Evolutionary conservation across 2,797 vertebrate genomes (phyloP).

Genomic region (Pangasius djambal): DNA sequence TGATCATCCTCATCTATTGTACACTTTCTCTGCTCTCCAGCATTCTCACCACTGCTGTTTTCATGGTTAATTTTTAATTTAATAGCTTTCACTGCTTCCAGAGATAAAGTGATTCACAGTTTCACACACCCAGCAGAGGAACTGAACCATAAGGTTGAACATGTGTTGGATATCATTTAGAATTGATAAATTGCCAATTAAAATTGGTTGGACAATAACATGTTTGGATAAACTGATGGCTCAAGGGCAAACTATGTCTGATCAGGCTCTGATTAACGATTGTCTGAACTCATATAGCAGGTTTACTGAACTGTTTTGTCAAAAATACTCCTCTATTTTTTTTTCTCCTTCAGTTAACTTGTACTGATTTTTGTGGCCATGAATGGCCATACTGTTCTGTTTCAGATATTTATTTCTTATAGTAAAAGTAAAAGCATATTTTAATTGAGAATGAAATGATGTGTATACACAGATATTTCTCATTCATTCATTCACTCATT

Average conservation of each 20-base stretch:
- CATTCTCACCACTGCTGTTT: slow-evolving; percentile 53
- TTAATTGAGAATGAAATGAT: not conserved
- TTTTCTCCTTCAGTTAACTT: not conserved
- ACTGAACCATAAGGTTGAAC: slow-evolving; percentile 34
- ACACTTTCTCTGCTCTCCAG: slow-evolving; percentile 20
- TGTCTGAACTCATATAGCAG: not conserved
- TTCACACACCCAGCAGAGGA: slow-evolving; percentile 18
- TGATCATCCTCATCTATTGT: slow-evolving; percentile 3
- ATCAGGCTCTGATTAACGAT: slow-evolving; percentile 16
- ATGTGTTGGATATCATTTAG: slow-evolving; percentile 34
- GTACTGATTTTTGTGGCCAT: not conserved
- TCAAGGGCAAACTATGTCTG: slow-evolving; percentile 27
- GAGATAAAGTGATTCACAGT: slow-evolving; percentile 32
- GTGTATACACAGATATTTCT: not conserved
- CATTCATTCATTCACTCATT: not conserved
- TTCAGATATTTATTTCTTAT: not conserved
- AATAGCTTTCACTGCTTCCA: slow-evolving; percentile 43
- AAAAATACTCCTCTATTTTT: not conserved
- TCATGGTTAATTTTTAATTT: slow-evolving; percentile 56
- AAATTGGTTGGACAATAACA: slow-evolving; percentile 14
- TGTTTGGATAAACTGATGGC: slow-evolving; percentile 31
- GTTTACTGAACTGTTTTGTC: not conserved
- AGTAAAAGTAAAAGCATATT: not conserved
- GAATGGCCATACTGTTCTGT: not conserved
- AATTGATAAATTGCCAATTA: slow-evolving; percentile 23